Evolutionary conservation across 2,888 invertebrate genomes (phyloP).

Genomic region (Chaetogeoica ovagalla): DNA sequence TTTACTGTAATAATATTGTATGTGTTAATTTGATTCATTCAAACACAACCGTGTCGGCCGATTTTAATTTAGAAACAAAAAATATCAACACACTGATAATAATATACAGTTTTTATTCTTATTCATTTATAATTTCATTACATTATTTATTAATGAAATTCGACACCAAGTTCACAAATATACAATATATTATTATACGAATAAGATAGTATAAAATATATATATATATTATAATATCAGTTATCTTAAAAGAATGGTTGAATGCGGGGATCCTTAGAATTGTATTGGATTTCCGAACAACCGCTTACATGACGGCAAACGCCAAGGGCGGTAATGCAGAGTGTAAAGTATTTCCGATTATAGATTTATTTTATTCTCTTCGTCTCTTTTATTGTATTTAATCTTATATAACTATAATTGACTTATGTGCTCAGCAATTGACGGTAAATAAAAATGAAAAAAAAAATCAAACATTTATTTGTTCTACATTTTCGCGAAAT

Average conservation of each 20-base stretch:
- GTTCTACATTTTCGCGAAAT: neutral
- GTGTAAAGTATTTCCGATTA: neutral
- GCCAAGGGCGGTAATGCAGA: conserved; percentile 11
- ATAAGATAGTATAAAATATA: no score
- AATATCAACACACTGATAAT: no score
- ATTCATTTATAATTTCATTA: no score
- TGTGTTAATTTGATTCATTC: no score
- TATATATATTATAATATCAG: neutral
- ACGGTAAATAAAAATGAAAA: conserved; percentile 30
- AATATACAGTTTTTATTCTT: no score
- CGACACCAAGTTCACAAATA: no score
- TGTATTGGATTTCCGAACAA: conserved; percentile 7
- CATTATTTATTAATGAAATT: no score
- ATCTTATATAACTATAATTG: conserved; percentile 12
- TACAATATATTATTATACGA: no score
- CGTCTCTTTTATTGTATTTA: conserved; percentile 38
- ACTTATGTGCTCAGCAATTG: neutral
- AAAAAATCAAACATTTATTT: conserved; percentile 22
- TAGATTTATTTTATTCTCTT: neutral
- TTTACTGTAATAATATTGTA: no score
- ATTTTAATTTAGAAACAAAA: no score
- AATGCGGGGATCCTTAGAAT: conserved; percentile 9
- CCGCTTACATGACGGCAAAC: neutral
- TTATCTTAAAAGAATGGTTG: neutral
- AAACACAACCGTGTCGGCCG: no score